Evolutionary conservation across 2,113 vertebrate species (phyloP), one percentile per base, ranked within the genome.

Genomic region (Piprites chloris): DNA sequence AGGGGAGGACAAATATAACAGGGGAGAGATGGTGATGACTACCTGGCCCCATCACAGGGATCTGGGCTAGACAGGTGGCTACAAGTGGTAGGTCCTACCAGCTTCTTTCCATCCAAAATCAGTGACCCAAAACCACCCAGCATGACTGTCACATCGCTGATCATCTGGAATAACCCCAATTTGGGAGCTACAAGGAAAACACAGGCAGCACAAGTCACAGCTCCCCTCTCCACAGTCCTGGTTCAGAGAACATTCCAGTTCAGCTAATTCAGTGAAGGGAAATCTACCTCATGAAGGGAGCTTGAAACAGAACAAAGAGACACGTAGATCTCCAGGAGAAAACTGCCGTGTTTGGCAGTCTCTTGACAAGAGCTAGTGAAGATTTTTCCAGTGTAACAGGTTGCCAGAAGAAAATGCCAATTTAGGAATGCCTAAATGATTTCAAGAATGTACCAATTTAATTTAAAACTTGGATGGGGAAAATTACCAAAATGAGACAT

Each of bases 281-380:
- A 90, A 85, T 72, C 39, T 95, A 69, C 74, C 49, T 93, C 82
- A 83, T 66, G 95, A 92, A 96, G 52, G 91, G 85, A 96, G 77
- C 44, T 85, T 95, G 91, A 97, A 97, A 92, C 77, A 89, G 93
- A 96, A 81, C 68, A 97, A 96, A 93, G 93, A 96, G 82, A 81
- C 85, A 63, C 83, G 87, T 39, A 96, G 74, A 95, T 65, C 94
- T 96, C 93, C 78, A 90, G 90, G 87, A 95, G 85, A 81, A 89
- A 93, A 95, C 67, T 39, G 8, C 53, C 82, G 17, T 76, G 58
- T 85, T 90, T 97, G 89, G 72, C 87, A 95, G 46, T 92, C 85
- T 95, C 89, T 81, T 96, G 61, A 73, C 2, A 5, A 56, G 44
- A 93, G 30, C 37, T 73, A 78, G 71, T 84, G 47, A 67, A 86